Evolutionary conservation across 2,888 invertebrate species (phyloP).

Genomic region (Oligia latruncula): DNA sequence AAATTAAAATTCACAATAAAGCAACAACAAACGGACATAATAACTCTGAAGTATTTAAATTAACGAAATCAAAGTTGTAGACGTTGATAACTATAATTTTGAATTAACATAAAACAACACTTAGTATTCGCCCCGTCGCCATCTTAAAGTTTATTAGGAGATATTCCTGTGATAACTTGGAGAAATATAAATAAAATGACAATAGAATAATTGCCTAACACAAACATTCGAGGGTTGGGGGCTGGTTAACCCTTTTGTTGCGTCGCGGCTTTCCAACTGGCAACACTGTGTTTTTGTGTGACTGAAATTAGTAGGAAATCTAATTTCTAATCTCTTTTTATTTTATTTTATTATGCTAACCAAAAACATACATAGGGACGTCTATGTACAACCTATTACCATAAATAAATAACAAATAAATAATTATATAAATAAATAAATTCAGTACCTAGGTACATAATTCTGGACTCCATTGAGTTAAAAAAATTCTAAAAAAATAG

Average conservation of each 20-base stretch:
- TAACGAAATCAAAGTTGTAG: slow-evolving; percentile 75
- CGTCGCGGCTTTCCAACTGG: slow-evolving; percentile 55
- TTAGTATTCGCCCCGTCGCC: slow-evolving; percentile 82
- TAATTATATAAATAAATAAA: no score
- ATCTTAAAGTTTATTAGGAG: slow-evolving; percentile 86
- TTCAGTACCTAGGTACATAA: no score
- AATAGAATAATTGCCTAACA: slow-evolving; percentile 85
- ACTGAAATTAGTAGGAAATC: background rate
- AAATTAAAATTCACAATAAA: slow-evolving; percentile 56
- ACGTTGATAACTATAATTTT: slow-evolving; percentile 80
- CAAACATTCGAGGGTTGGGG: slow-evolving; percentile 75
- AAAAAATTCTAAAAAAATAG: no score
- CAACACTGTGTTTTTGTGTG: slow-evolving; percentile 48
- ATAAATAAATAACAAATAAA: no score
- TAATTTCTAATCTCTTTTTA: background rate
- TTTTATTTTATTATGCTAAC: no score
- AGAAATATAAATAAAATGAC: slow-evolving; percentile 88
- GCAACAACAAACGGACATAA: slow-evolving; percentile 54
- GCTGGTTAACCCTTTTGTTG: slow-evolving; percentile 72
- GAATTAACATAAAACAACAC: slow-evolving; percentile 88
- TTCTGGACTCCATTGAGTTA: no score
- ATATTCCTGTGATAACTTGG: slow-evolving; percentile 85
- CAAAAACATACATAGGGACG: no score
- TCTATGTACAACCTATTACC: no score
- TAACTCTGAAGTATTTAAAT: slow-evolving; percentile 77